A percentile compares a stretch with the other conserved stretches of the same genome.
Conservation (phyloP, 35 echinoderm and acorn worm genomes). For the Heliocidaris erythrogramma region DNA sequence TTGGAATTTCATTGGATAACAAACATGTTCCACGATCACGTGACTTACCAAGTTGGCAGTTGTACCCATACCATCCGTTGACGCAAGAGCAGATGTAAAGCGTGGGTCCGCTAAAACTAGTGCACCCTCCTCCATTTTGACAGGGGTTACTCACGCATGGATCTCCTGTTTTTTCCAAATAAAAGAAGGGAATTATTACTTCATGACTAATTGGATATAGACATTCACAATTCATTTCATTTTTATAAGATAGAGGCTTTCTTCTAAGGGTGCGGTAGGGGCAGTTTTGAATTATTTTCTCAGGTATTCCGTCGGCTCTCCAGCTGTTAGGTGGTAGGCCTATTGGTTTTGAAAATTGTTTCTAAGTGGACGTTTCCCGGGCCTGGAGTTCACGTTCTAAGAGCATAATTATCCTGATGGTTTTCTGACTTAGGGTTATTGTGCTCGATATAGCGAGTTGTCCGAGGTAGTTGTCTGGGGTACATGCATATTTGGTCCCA, state of each 20-base stretch:
- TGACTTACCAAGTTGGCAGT: conserved; percentile 56
- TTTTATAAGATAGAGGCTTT: neutral
- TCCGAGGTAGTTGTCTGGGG: too few relatives aligned
- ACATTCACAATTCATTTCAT: neutral
- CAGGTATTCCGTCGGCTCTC: neutral
- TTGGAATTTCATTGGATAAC: too few relatives aligned
- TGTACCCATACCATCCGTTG: conserved; percentile 53
- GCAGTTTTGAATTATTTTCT: neutral
- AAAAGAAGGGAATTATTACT: neutral
- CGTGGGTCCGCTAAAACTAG: conserved; percentile 49
- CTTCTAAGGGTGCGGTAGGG: too few relatives aligned
- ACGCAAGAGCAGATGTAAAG: conserved; percentile 70
- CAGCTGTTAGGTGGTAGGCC: neutral
- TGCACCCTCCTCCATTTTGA: conserved; percentile 37
- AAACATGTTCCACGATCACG: neutral
- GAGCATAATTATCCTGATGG: too few relatives aligned
- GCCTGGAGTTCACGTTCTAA: too few relatives aligned
- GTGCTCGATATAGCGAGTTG: too few relatives aligned
- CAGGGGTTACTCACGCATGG: conserved; percentile 76
- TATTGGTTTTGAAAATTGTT: too few relatives aligned
- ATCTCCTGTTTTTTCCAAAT: conserved; percentile 31
- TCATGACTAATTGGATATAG: too few relatives aligned
- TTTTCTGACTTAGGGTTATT: too few relatives aligned
- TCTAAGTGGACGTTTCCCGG: too few relatives aligned
- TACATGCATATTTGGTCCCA: too few relatives aligned